A percentile compares a stretch with the other conserved stretches of the same genome.
phyloP scores from a whole-genome alignment of 1,140 invertebrate genomes.

The Drosophila watanabei region DNA sequence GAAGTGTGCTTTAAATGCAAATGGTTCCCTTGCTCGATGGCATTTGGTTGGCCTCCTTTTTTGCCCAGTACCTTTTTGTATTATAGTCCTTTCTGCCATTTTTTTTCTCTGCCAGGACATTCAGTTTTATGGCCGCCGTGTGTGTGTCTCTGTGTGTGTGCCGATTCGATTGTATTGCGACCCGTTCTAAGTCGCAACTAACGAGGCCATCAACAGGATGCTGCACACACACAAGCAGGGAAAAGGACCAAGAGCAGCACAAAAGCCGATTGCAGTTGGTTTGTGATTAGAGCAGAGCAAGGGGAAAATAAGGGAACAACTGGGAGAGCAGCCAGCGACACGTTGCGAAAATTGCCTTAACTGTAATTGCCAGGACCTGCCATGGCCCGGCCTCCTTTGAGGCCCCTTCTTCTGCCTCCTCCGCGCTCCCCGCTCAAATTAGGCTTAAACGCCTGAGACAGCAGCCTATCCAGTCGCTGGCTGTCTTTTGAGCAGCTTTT shows the following conservation, averaged over 20 bases:
- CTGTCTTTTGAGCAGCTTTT: conserved; percentile 25
- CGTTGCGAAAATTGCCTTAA: conserved; percentile 68
- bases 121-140: conserved; percentile 67
- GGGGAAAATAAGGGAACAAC: conserved; percentile 3
- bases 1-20: conserved; percentile 68
- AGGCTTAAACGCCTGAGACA: conserved; percentile 70
- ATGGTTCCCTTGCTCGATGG: conserved; percentile 52
- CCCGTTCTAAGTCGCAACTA: conserved; percentile 74
- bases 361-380: conserved; percentile 76
- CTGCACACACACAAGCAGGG: conserved; percentile 45
- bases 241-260: conserved; percentile 48
- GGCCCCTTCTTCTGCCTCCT: background rate
- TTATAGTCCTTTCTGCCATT: conserved; percentile 22
- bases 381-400: conserved; percentile 7
- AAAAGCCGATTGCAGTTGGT: conserved; percentile 79
- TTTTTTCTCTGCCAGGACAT: conserved; percentile 52
- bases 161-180: conserved; percentile 72
- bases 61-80: conserved; percentile 20
- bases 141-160: conserved; percentile 25
- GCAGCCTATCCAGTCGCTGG: conserved; percentile 29
- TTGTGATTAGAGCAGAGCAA: conserved; percentile 65
- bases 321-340: conserved; percentile 23
- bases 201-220: conserved; percentile 83
- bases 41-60: conserved; percentile 64
- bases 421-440: conserved; percentile 54